Evolutionary conservation across 2,113 vertebrate species (phyloP), one percentile per base, ranked within the genome.

Genomic region (Ramphastos sulfuratus): DNA sequence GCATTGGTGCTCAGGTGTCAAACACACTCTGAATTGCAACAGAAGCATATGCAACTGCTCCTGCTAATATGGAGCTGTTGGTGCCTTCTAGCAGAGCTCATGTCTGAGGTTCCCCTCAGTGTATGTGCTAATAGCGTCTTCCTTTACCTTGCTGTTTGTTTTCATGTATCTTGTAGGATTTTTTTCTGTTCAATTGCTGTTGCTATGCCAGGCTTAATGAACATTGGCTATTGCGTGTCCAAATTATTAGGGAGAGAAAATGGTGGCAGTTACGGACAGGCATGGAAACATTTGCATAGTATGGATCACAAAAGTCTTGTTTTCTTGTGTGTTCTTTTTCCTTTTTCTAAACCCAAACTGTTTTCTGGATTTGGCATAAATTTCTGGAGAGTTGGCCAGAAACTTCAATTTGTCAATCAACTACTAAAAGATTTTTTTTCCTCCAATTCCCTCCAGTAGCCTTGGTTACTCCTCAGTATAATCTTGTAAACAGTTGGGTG

Each of bases 361-460:
- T 77, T 77, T 70, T 89, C 59, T 79, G 46, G 77, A 70, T 73
- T 60, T 93, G 82, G 79, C 79, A 52, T 18, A 11, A 71, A 90
- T 86, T 93, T 90, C 76, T 93, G 58, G 11, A 74, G 33, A 37
- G 8, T 5, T 88, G 85, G 61, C 52, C 46, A 33, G 25, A 85
- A 83, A 80, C 8, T 46, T 80, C n/a, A 71, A 81, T 90, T 87
- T 90, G 56, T 88, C 77, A 92, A 93, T 88, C 0, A 0, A 18
- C 72, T 83, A 66, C 77, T 83, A 83, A 63, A 91, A 94, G 3
- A 25, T 80, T 94, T 94, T 64, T 80, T 94, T 94, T 64, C 35
- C 85, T 76, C 52, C 80, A 64, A 21, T 85, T 93, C 42, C 31
- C 66, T 89, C 42, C 66, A 82, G 67, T 52, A 92, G 71, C 30